Base-by-base conservation (phyloP, 2,888 invertebrate species). In the Xylota sylvarum region DNA sequence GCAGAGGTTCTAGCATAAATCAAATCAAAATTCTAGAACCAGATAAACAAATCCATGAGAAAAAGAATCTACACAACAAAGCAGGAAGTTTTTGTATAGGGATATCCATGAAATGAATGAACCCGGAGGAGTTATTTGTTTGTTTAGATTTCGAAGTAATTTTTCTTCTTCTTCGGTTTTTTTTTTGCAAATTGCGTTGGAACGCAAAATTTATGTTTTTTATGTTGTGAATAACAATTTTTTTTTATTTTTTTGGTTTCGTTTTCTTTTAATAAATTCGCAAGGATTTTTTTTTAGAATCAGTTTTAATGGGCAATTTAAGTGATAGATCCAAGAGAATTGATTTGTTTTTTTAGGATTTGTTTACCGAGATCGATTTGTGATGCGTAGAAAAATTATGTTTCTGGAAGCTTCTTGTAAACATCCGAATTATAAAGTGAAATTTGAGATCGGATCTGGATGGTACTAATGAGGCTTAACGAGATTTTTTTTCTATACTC, bases 381-480 rank as follows among this genome's bases (percentile, higher is more conserved):
- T 23, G 23, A 50, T 50, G 50, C 50, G 50, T 50, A 50, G 50
- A 50, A 50, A 50, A 50, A 50, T 50, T 50, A 50, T 50, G 50
- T 14, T 43, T 14, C 23, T 50, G 50, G 23, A 48, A n/a, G 19
- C 14, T 48, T 17, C 19, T 43, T 1, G 40, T 43, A 43, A 43
- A 43, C 43, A 43, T 43, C 6, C 6, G 43, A 43, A 14, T 14
- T 14, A 6, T 43, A 14, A 14, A 43, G 14, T 43, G 5, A 43
- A 43, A 43, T 43, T 14, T 43, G 4, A 40, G 2, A 12, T 12
- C 40, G 40, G 12, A n/a, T 40, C 40, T 40, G 40, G n/a, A 40
- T 12, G 40, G 40, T 0, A n/a, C n/a, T 40, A 40, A 40, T 40
- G 40, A 40, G 40, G 10, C 10, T 40, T 10, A 4, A 10, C 40